Evolutionary conservation across 2,888 invertebrate genomes (phyloP).

Genomic region (Dryobotodes eremita): DNA sequence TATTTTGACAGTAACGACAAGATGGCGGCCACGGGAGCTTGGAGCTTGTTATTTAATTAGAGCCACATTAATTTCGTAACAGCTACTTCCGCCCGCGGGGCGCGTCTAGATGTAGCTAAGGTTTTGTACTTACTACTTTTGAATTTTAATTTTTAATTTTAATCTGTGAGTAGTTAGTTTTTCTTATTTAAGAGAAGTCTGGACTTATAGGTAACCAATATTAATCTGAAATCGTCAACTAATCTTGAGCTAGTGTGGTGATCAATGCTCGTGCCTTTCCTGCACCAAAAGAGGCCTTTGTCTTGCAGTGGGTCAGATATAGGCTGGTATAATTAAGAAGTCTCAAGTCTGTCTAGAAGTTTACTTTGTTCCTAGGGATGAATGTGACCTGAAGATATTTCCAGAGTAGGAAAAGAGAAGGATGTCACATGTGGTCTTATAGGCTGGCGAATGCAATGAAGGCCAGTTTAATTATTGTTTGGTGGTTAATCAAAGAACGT

Average conservation of each 20-base stretch:
- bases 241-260: neutral
- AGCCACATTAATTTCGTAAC: constrained; percentile 88
- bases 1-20: constrained; percentile 83
- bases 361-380: neutral
- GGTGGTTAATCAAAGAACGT: neutral
- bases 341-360: neutral
- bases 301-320: neutral
- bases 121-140: constrained; percentile 46
- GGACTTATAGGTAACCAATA: neutral
- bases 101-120: constrained; percentile 70
- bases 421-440: too few species aligned
- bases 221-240: neutral
- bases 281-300: neutral
- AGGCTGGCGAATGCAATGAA: neutral
- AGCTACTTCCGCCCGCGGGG: constrained; percentile 82
- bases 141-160: constrained; percentile 15
- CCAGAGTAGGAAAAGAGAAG: neutral
- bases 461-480: neutral
- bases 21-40: constrained; percentile 81
- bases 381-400: neutral
- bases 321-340: neutral
- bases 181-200: neutral
- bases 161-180: neutral
- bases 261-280: neutral
- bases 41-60: constrained; percentile 88